Conservation (phyloP, 2,113 vertebrate genomes). For the Sinocyclocheilus maitianheensis region DNA sequence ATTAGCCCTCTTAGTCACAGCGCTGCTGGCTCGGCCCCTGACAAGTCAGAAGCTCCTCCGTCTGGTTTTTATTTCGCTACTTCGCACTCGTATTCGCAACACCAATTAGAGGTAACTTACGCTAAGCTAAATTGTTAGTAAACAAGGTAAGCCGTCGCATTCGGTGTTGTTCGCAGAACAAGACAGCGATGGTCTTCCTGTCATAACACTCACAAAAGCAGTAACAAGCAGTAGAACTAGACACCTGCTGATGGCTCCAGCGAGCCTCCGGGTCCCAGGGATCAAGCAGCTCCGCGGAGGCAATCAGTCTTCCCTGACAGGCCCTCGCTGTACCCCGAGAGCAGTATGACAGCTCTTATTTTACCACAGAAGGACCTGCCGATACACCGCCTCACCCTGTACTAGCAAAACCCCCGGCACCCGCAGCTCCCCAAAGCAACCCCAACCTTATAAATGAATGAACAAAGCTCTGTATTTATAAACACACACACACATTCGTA, state of each 20-base stretch:
- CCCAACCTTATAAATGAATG: constrained; percentile 74
- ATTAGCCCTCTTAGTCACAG: constrained; percentile 62
- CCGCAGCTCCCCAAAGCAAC: constrained; percentile 43
- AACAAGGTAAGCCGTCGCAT: not conserved
- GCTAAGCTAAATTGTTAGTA: constrained; percentile 18
- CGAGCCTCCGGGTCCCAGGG: constrained; percentile 60
- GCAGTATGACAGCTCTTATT: constrained; percentile 61
- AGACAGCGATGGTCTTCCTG: constrained; percentile 31
- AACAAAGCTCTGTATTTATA: constrained; percentile 76
- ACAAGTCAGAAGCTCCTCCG: constrained; percentile 47
- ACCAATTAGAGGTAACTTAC: constrained; percentile 18
- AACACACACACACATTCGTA: constrained; percentile 54
- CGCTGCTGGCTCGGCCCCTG: constrained; percentile 49
- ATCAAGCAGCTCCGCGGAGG: constrained; percentile 65
- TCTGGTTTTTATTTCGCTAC: not conserved
- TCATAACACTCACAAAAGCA: constrained; percentile 44
- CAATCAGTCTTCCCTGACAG: constrained; percentile 68
- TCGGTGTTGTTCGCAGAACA: not conserved
- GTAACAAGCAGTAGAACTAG: constrained; percentile 59
- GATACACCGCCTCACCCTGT: constrained; percentile 49
- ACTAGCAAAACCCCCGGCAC: constrained; percentile 41
- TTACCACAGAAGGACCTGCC: constrained; percentile 55
- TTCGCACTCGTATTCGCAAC: not conserved
- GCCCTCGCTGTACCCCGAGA: constrained; percentile 51
- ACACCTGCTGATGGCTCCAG: constrained; percentile 63